Conservation (phyloP, 1,140 invertebrate species). For the Drosophila gunungcola region DNA sequence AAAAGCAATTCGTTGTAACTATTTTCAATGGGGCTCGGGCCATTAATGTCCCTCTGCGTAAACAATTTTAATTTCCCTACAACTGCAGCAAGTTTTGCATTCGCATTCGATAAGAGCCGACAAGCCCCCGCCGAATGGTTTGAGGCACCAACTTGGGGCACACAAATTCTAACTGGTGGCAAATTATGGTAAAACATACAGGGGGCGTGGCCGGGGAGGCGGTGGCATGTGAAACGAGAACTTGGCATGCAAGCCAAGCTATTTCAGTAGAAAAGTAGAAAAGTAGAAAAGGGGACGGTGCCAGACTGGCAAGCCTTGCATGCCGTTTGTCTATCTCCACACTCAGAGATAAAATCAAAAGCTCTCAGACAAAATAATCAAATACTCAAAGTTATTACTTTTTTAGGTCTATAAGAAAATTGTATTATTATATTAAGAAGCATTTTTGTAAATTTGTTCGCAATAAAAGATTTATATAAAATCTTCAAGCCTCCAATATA, state of each 20-base stretch:
- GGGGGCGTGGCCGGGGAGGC: conserved; percentile 38
- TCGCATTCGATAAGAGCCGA: conserved; percentile 74
- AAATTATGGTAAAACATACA: conserved; percentile 80
- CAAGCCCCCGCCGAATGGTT: conserved; percentile 51
- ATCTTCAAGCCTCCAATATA: background rate
- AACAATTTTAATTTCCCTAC: conserved; percentile 76
- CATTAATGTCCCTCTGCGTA: conserved; percentile 76
- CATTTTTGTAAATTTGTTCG: background rate
- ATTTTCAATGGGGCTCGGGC: conserved; percentile 40
- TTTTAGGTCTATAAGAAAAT: too few species aligned
- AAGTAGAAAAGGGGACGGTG: conserved; percentile 11
- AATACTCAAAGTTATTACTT: too few species aligned
- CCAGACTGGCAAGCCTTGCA: conserved; percentile 34
- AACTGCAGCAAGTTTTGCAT: conserved; percentile 61
- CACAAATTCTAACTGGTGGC: conserved; percentile 57
- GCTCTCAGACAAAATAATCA: background rate
- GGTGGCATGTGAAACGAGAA: conserved; percentile 65
- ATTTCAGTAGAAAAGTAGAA: conserved; percentile 29
- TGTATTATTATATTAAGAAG: too few species aligned
- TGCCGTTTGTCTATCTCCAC: conserved; percentile 30
- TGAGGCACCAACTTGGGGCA: conserved; percentile 29
- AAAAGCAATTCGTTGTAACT: conserved; percentile 77
- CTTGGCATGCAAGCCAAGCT: conserved; percentile 61
- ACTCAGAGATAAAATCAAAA: conserved; percentile 25
- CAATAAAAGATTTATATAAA: background rate